A percentile compares a stretch with the other conserved stretches of the same genome.
These are phyloP conservation scores for Rynchops niger DNA, from an alignment of 2,113 vertebrate genomes.

Conservation along the genomic window DNA sequence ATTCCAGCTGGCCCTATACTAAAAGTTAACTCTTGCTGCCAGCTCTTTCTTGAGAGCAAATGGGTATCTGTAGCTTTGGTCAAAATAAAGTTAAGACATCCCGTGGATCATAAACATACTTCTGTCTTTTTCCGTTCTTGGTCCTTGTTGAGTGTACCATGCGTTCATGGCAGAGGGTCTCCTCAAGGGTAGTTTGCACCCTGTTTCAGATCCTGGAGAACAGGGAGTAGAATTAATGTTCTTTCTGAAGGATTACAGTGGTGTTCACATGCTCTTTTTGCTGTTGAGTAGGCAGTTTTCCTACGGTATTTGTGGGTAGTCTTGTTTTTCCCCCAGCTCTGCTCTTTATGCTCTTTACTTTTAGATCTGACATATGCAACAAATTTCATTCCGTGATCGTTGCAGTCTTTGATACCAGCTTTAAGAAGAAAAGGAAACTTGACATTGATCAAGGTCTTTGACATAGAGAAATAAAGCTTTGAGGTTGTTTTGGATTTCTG, in stretches of 20 bases:
- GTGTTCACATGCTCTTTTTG: not conserved
- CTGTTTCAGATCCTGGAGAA: not conserved
- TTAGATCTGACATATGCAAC: not conserved
- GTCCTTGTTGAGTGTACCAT: not conserved
- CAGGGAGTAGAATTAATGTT: not conserved
- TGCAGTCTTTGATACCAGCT: not conserved
- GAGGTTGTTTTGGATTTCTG: not conserved
- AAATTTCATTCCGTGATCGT: not conserved
- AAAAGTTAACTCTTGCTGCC: slow-evolving; percentile 65
- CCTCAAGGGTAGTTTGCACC: not conserved
- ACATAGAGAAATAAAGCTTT: not conserved
- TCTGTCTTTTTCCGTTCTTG: not conserved
- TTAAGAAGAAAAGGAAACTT: not conserved
- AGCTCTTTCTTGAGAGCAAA: slow-evolving; percentile 1
- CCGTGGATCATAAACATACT: not conserved
- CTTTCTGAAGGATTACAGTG: not conserved
- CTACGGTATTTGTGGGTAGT: not conserved
- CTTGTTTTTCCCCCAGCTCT: not conserved
- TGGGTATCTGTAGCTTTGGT: not conserved
- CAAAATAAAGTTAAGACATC: not conserved
- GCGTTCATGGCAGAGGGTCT: not conserved
- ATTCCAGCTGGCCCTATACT: slow-evolving; percentile 59
- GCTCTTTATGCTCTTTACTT: not conserved
- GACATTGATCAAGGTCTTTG: not conserved
- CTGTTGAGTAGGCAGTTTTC: not conserved